Evolutionary conservation across 2,797 vertebrate species (phyloP), one percentile per base, ranked within the genome.

Genomic region (Spondyliosoma cantharus): DNA sequence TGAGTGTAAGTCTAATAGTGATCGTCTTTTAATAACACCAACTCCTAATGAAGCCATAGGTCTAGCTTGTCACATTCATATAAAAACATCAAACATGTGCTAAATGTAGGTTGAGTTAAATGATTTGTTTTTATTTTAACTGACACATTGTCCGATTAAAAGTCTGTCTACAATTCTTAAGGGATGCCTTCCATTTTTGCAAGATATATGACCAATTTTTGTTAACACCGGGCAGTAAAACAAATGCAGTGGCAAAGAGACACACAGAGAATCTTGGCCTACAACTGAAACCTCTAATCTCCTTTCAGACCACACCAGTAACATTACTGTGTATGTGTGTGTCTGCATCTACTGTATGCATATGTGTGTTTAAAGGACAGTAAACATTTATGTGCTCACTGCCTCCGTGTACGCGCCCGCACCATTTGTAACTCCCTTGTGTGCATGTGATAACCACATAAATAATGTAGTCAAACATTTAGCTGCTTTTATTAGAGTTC

Each of bases 401-500:
- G 22, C 37, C 20, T 61, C 29, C 25, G 22, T n/a, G 8, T 37
- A 48, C 24, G 43, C 17, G 29, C n/a, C 29, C 9, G 0, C 8
- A 15, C 20, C 52, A 65, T 65, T 42, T 50, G 27, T 37, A 46
- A 65, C 19, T 83, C 62, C 12, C 25, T 3, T 52, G 46, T 76
- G 68, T 53, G 56, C 58, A 25, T 48, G 64, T 29, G 48, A 24
- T 46, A 11, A 59, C 27, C 49, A 27, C 15, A 43, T 70, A 14
- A 54, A 80, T 56, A 54, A 54, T 78, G 53, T 58, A 71, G 58
- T 56, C 16, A 19, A 27, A 37, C 58, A 74, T 76, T 75, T 16
- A 86, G 74, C 66, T 49, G 59, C 57, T 80, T 68, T 76, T 45
- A 67, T 64, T 42, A 15, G 32, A 58, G 20, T 46, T 67, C 32